Evolutionary conservation across 2,113 vertebrate species (phyloP).

Genomic region (Periophthalmodon schlosseri): DNA sequence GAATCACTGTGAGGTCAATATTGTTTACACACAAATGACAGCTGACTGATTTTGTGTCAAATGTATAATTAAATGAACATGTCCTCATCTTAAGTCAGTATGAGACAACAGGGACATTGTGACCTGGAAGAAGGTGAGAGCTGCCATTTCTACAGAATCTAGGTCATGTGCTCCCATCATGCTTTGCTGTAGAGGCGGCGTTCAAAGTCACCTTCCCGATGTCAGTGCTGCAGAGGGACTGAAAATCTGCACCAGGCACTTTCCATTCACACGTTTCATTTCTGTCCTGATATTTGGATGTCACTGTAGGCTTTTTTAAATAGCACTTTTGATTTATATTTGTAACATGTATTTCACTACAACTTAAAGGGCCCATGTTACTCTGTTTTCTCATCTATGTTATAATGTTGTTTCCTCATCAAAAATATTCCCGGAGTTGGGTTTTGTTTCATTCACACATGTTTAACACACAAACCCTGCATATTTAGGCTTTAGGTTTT

Average conservation of each 20-base stretch:
- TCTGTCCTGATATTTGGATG: constrained; percentile 2
- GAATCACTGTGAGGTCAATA: neutral
- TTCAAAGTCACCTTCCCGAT: neutral
- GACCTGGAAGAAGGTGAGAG: constrained; percentile 3
- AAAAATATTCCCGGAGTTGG: too few species aligned
- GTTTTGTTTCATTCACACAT: too few species aligned
- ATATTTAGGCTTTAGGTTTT: too few species aligned
- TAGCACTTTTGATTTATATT: neutral
- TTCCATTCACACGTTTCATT: neutral
- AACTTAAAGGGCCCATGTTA: too few species aligned
- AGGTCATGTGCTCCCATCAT: constrained; percentile 8
- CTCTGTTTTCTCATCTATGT: too few species aligned
- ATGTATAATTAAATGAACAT: neutral
- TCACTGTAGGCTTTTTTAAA: neutral
- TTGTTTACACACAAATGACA: neutral
- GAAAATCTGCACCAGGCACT: neutral
- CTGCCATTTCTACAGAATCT: constrained; percentile 4
- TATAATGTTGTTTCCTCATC: too few species aligned
- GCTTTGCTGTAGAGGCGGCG: neutral
- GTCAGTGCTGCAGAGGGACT: neutral
- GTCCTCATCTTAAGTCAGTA: neutral
- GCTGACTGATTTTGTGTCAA: neutral
- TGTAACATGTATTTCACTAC: neutral
- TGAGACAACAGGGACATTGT: neutral
- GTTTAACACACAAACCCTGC: too few species aligned